Evolutionary conservation across 1,140 invertebrate species (phyloP).

Genomic region (Sycobia sp.): DNA sequence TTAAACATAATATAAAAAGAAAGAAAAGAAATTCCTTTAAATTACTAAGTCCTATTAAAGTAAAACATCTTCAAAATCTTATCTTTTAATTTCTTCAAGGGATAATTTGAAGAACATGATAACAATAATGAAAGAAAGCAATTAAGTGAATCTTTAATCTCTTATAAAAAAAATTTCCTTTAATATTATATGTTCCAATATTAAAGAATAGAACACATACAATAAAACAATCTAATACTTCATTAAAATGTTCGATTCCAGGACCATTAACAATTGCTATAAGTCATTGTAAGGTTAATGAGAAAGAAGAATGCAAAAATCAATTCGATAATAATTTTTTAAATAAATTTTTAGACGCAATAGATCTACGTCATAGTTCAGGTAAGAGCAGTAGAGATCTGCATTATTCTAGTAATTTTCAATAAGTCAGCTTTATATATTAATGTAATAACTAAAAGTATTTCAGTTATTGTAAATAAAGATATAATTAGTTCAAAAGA

Average conservation of each 20-base stretch:
- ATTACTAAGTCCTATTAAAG: background rate
- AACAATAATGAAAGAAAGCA: slow-evolving; percentile 1
- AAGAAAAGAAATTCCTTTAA: background rate
- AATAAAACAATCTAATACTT: slow-evolving; percentile 20
- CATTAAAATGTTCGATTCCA: slow-evolving; percentile 35
- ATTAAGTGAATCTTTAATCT: background rate
- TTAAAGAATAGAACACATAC: slow-evolving; percentile 40
- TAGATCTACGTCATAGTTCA: no score
- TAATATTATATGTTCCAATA: slow-evolving; percentile 47
- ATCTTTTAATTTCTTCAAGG: background rate
- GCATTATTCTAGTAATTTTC: no score
- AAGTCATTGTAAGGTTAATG: background rate
- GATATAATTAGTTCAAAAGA: slow-evolving; percentile 39
- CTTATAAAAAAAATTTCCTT: slow-evolving; percentile 26
- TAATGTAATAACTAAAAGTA: slow-evolving; percentile 40
- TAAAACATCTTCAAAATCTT: slow-evolving; percentile 3
- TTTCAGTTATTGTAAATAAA: slow-evolving; percentile 35
- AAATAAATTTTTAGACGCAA: background rate
- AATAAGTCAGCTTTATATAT: no score
- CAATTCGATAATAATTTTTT: slow-evolving; percentile 8
- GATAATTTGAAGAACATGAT: background rate
- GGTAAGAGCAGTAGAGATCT: no score
- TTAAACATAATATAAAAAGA: background rate
- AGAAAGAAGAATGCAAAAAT: background rate
- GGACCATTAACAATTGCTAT: background rate